Conservation (phyloP, 2,113 vertebrate genomes). For the Corynorhinus townsendii region DNA sequence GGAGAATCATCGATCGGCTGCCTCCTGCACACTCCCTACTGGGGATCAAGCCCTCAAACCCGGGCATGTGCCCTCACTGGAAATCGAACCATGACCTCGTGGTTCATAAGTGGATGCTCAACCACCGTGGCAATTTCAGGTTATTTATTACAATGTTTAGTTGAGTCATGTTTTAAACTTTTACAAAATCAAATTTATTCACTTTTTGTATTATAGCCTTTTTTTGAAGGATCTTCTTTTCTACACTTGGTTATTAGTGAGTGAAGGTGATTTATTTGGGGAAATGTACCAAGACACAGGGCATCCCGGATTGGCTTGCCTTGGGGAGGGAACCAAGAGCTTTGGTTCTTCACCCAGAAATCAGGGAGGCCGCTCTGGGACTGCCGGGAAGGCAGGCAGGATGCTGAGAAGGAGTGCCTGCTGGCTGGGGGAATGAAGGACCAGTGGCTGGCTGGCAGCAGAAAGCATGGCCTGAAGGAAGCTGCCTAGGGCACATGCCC, state of each 20-base stretch:
- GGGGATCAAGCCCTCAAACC: too few relatives aligned
- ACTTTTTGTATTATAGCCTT: not conserved
- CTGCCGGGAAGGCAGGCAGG: not conserved
- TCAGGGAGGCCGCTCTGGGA: not conserved
- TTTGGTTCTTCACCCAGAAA: not conserved
- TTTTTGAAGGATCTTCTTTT: not conserved
- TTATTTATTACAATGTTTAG: not conserved
- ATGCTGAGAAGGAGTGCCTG: not conserved
- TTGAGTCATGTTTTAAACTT: not conserved
- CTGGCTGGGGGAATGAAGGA: not conserved
- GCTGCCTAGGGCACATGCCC: not conserved
- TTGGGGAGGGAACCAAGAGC: not conserved
- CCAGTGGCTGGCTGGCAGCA: not conserved
- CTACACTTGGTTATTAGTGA: not conserved
- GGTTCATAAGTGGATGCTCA: too few relatives aligned
- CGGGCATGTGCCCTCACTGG: too few relatives aligned
- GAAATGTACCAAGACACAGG: not conserved
- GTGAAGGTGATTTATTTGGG: not conserved
- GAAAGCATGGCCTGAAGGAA: conserved; percentile 35
- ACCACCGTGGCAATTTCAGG: not conserved
- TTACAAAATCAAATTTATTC: not conserved
- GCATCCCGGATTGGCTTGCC: not conserved
- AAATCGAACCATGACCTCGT: too few relatives aligned
- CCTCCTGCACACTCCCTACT: too few relatives aligned
- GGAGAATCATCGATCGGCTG: too few relatives aligned